Evolutionary conservation across 2,797 vertebrate species (phyloP).

Genomic region (Enteromius unitaeniatus): DNA sequence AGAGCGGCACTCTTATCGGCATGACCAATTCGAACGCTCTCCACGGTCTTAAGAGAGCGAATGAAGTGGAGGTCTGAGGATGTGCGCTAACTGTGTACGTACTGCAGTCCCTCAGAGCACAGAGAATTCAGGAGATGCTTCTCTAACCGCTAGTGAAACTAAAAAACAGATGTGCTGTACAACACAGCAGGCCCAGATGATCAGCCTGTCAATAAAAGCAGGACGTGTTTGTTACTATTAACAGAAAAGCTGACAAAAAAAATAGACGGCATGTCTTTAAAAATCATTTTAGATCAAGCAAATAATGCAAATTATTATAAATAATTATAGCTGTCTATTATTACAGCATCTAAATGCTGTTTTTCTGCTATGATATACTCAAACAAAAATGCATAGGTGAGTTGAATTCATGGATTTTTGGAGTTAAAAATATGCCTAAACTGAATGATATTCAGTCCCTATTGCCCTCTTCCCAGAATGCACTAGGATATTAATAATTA

Average conservation of each 20-base stretch:
- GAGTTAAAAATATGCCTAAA: neutral
- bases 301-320: neutral
- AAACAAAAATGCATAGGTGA: neutral
- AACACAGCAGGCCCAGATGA: constrained; percentile 1
- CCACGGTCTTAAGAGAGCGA: constrained; percentile 5
- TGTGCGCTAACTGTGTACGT: neutral
- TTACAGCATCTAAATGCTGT: neutral
- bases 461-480: neutral
- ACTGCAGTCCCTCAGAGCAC: constrained; percentile 23
- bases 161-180: constrained; percentile 21
- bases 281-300: neutral
- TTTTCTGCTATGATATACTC: neutral
- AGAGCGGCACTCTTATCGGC: constrained; percentile 9
- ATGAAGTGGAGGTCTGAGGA: neutral
- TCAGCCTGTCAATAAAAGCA: constrained; percentile 15
- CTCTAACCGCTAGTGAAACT: constrained; percentile 32
- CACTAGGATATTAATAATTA: neutral
- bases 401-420: neutral
- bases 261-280: neutral
- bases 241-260: neutral
- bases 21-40: constrained; percentile 9
- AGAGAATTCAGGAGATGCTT: constrained; percentile 17
- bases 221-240: neutral
- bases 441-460: neutral
- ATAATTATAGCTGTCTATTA: neutral